Evolutionary conservation across 2,113 vertebrate species (phyloP).

Genomic region (Pachypanchax playfairii): DNA sequence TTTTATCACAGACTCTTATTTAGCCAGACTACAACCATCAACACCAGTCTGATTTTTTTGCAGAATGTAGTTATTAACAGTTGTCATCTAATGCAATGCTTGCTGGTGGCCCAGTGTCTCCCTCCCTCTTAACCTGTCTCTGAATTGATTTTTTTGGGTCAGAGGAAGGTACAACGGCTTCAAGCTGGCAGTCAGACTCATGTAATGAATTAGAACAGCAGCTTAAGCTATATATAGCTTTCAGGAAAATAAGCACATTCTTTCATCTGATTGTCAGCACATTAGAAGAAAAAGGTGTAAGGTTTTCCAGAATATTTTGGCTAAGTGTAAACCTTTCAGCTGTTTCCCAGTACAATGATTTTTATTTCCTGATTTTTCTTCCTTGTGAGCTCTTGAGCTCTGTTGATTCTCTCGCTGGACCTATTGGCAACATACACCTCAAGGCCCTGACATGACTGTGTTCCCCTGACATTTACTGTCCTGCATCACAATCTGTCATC

Average conservation of each 20-base stretch:
- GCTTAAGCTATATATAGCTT: slow-evolving; percentile 46
- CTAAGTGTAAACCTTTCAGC: slow-evolving; percentile 4
- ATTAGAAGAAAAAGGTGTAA: slow-evolving; percentile 8
- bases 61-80: slow-evolving; percentile 64
- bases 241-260: slow-evolving; percentile 28
- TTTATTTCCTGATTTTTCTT: slow-evolving; percentile 3
- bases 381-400: not conserved
- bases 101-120: slow-evolving; percentile 48
- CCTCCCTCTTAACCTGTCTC: slow-evolving; percentile 21
- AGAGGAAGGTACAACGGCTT: slow-evolving; percentile 9
- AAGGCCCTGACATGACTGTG: slow-evolving; percentile 19
- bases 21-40: slow-evolving; percentile 44
- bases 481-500: slow-evolving; percentile 54
- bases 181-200: slow-evolving; percentile 11
- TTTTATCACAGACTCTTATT: slow-evolving; percentile 51
- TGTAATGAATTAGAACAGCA: slow-evolving; percentile 29
- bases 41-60: slow-evolving; percentile 45
- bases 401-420: slow-evolving; percentile 15
- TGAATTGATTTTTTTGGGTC: slow-evolving; percentile 31
- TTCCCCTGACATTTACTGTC: slow-evolving; percentile 34
- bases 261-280: slow-evolving; percentile 28
- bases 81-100: slow-evolving; percentile 45
- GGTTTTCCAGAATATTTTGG: slow-evolving; percentile 9
- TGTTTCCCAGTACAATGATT: not conserved
- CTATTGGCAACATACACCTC: slow-evolving; percentile 9